These are phyloP conservation scores for Euschistus heros DNA, from an alignment of 1,140 invertebrate genomes.

Conservation along the genomic window DNA sequence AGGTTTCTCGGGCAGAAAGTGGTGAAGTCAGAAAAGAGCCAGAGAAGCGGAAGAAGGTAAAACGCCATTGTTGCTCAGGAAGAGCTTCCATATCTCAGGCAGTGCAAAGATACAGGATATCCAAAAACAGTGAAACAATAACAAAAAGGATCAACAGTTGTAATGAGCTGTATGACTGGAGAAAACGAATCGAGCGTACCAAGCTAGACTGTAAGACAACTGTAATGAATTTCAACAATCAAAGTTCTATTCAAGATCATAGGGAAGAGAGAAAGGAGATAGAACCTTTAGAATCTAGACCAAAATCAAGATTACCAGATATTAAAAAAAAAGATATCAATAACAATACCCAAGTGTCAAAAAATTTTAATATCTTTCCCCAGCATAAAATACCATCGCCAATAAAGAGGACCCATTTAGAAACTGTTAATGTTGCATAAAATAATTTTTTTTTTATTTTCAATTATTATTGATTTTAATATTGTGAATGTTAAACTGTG, in stretches of 20 bases:
- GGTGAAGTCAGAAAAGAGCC: not conserved
- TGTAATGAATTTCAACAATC: conserved; percentile 1
- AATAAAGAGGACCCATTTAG: not conserved
- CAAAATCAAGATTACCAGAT: conserved; percentile 13
- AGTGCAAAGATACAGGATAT: not conserved
- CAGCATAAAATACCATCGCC: not conserved
- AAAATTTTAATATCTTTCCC: conserved; percentile 23
- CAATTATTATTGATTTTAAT: too few relatives aligned
- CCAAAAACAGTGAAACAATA: not conserved
- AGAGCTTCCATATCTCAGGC: not conserved
- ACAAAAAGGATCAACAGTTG: conserved; percentile 1
- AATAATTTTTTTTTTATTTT: too few relatives aligned
- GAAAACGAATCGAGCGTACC: conserved; percentile 18
- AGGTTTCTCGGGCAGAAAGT: not conserved
- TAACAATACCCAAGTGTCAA: conserved; percentile 26
- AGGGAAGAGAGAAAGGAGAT: not conserved
- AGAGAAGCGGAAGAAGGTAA: not conserved
- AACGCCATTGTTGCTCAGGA: conserved; percentile 8
- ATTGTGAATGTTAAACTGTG: too few relatives aligned
- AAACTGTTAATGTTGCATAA: not conserved
- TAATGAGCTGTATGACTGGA: conserved; percentile 22
- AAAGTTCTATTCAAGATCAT: not conserved
- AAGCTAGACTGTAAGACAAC: conserved; percentile 19
- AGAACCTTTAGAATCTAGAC: not conserved
- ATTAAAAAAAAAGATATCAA: conserved; percentile 17